Base-by-base conservation (phyloP, 2,113 vertebrate species). In the Paedocypris sp. region DNA sequence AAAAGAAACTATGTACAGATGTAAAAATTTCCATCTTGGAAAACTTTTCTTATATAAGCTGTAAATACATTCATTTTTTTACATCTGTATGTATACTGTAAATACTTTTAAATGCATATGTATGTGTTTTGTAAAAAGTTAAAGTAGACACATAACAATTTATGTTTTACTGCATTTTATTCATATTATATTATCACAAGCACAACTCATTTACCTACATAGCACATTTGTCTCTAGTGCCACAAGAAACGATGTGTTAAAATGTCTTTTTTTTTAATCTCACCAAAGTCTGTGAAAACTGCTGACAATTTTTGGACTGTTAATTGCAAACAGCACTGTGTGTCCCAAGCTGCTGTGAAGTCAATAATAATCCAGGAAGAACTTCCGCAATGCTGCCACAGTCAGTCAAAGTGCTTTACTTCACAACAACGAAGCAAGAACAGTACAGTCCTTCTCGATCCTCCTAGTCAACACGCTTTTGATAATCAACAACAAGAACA, bases 311-410 rank as follows among this genome's bases (percentile, higher is more conserved):
- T 13, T 33, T 54, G 45, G 15, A 18, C 20, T 53, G 22, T 28
- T 64, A 64, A 54, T 54, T 53, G 50, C 33, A 54, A 54, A 35
- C 50, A 54, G 61, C 50, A 46, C 47, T 49, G 49, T 25, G 41
- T 35, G 20, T 23, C 33, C 41, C 22, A 9, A 64, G 39, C 29
- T 12, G 20, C 18, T 19, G 15, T 16, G 39, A 45, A 67, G 39
- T 46, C 28, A 62, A 50, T 52, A n/a, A n/a, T 35, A 50, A 69
- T 60, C 43, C 50, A 31, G 23, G 25, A n/a, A 26, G 31, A 53
- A 48, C 22, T 31, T 22, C 16, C 31, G 45, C 26, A 15, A 0
- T 3, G 68, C 66, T 78, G 19, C 72, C n/a, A n/a, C n/a, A n/a
- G n/a, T n/a, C n/a, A n/a, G n/a, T n/a, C n/a, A n/a, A n/a, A n/a